phyloP scores from a whole-genome alignment of 2,797 vertebrate species.

The Premnoplex brunnescens region DNA sequence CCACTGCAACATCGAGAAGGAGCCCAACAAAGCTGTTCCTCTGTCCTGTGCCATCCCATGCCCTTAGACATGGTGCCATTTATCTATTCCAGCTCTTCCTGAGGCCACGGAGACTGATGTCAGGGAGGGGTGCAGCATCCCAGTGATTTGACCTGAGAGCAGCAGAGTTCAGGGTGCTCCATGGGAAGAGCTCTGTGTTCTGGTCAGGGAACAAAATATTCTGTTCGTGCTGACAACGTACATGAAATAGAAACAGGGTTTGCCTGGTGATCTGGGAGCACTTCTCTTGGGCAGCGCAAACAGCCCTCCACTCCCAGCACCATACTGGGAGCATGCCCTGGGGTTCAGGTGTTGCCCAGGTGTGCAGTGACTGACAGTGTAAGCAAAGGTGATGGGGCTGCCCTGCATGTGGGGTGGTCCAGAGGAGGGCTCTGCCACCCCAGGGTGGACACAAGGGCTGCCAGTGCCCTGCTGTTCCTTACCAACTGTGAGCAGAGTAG shows the following conservation, averaged over 20 bases:
- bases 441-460: not conserved
- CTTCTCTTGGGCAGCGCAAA: not conserved
- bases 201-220: constrained; percentile 17
- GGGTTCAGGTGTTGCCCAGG: not conserved
- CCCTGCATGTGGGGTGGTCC: not conserved
- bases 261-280: not conserved
- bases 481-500: not conserved
- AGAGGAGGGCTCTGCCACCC: not conserved
- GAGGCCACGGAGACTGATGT: not conserved
- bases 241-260: not conserved
- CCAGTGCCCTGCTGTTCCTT: not conserved
- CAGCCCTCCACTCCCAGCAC: not conserved
- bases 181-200: constrained; percentile 20
- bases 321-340: not conserved
- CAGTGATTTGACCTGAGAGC: not conserved
- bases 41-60: not conserved
- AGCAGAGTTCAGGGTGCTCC: not conserved
- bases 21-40: not conserved
- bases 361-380: too few relatives aligned
- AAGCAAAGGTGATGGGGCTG: not conserved
- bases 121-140: not conserved
- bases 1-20: not conserved
- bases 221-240: not conserved
- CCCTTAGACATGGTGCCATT: not conserved
- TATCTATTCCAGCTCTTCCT: not conserved